Evolutionary conservation across 2,888 invertebrate genomes (phyloP), one percentile per base, ranked within the genome.

Genomic region (Phyto melanocephala): DNA sequence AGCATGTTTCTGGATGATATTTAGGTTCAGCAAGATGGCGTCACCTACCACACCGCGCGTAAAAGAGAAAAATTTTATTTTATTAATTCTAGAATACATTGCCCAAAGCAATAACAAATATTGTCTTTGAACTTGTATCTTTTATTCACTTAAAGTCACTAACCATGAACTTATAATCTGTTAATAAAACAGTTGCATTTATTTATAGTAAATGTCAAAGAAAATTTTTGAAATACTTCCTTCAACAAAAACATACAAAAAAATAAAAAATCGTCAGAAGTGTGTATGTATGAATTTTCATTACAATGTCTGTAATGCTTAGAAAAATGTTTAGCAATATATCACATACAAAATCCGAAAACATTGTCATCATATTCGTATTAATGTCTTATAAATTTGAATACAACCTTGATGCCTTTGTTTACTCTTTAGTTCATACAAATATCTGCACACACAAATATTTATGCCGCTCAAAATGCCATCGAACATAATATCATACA

Each of bases 361-460:
- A 68, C 50, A 77, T 20, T 81, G 60, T 79, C 75, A 75, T 75
- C 79, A 71, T 54, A n/a, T n/a, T n/a, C n/a, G n/a, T n/a, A 79
- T 82, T 54, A 82, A 75, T 82, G 79, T 79, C 82, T 75, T 75
- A 78, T 82, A 82, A 78, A 82, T 82, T 78, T 82, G 75, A 78
- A 78, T 82, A 79, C 78, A 82, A 67, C 81, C 81, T 82, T 82
- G 81, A 81, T 81, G 81, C 37, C 15, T 22, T 47, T 17, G 40
- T 68, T 40, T 54, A n/a, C n/a, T n/a, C n/a, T n/a, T n/a, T n/a
- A n/a, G n/a, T n/a, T n/a, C n/a, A 28, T 5, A 6, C 28, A 28
- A 28, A 28, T 28, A n/a, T n/a, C n/a, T n/a, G n/a, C n/a, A n/a
- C n/a, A n/a, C n/a, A n/a, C 28, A 28, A 28, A 28, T 52, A 60